phyloP scores from a whole-genome alignment of 2,888 invertebrate species.

The Polyploca ridens region DNA sequence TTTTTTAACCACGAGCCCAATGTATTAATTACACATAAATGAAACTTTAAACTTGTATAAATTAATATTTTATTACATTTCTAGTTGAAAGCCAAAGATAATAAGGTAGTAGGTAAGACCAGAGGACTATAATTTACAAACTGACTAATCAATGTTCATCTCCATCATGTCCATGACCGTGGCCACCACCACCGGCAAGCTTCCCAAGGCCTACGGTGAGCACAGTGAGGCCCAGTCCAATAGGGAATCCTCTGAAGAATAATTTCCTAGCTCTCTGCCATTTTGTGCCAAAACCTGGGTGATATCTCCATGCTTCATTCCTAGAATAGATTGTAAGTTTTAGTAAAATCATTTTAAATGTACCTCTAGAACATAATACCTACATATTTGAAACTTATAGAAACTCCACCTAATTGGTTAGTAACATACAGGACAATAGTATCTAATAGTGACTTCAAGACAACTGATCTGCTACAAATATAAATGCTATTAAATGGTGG shows the following conservation, averaged over 20 bases:
- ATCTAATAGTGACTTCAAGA: no score
- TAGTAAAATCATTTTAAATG: no score
- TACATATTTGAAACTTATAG: no score
- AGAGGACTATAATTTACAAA: conserved; percentile 8
- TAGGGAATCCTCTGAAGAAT: conserved; percentile 87
- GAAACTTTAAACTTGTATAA: background rate
- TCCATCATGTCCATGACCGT: conserved; percentile 58
- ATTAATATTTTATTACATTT: conserved; percentile 6
- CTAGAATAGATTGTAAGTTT: conserved; percentile 63
- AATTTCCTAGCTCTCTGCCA: conserved; percentile 63
- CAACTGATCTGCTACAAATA: no score
- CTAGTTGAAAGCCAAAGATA: conserved; percentile 10
- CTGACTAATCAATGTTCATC: conserved; percentile 12
- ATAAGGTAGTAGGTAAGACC: background rate
- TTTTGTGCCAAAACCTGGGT: conserved; percentile 85
- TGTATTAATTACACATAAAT: background rate
- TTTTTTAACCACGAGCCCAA: no score
- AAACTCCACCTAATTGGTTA: no score
- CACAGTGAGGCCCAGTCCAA: conserved; percentile 83
- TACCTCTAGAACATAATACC: no score
- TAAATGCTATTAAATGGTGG: no score
- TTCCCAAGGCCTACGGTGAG: conserved; percentile 55
- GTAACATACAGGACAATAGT: no score
- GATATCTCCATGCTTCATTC: conserved; percentile 93
- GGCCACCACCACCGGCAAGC: conserved; percentile 57